Conservation (phyloP, 2,888 invertebrate species). For the Alviniconcha strummeri region DNA sequence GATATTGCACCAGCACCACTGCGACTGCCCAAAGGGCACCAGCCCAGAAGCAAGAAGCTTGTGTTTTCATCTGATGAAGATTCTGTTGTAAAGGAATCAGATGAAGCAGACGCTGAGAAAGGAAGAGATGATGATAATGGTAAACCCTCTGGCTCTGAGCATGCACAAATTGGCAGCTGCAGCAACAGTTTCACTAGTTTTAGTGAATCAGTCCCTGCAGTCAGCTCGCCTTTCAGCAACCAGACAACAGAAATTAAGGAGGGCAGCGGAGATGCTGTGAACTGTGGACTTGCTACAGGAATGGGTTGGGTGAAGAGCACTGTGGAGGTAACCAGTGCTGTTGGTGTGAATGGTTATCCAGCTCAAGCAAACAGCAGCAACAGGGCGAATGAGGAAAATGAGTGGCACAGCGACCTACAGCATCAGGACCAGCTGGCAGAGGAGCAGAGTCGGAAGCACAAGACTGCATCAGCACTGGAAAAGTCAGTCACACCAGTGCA, state of each 20-base stretch:
- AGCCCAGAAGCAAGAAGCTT: constrained; percentile 21
- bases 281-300: too few species aligned
- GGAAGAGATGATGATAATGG: neutral
- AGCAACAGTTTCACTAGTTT: neutral
- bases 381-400: neutral
- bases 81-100: neutral
- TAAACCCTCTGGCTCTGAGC: neutral
- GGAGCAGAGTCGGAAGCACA: neutral
- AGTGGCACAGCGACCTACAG: neutral
- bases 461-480: neutral
- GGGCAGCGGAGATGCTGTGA: too few species aligned
- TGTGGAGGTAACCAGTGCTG: too few species aligned
- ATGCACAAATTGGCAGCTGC: neutral
- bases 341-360: too few species aligned
- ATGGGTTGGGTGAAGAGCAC: too few species aligned
- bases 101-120: constrained; percentile 3
- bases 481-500: neutral
- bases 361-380: too few species aligned
- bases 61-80: constrained; percentile 27
- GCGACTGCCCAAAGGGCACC: constrained; percentile 20
- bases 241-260: too few species aligned
- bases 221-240: neutral
- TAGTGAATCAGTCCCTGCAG: neutral
- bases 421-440: neutral
- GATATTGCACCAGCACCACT: neutral